Percentiles rank a stretch among this genome's conserved stretches.
phyloP scores from a whole-genome alignment of 2,888 invertebrate genomes.

The Caenorhabditis sp. region DNA sequence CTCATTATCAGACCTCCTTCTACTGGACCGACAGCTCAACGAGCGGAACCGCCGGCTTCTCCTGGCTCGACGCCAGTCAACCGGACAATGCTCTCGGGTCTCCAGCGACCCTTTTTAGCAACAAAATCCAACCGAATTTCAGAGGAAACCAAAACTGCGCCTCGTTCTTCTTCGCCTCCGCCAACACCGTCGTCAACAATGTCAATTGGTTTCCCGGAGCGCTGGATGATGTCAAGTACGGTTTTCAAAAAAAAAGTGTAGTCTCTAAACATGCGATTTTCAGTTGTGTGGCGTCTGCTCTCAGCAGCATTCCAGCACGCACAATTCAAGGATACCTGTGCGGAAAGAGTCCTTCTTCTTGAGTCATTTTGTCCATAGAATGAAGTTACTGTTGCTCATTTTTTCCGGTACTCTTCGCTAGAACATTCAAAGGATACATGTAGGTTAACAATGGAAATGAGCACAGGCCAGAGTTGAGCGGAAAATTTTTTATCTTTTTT shows the following conservation, averaged over 20 bases:
- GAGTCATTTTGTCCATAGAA: too few relatives aligned
- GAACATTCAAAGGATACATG: too few relatives aligned
- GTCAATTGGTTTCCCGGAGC: conserved; percentile 26
- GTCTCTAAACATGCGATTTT: neutral
- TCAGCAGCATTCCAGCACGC: conserved; percentile 7
- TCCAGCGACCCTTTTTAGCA: neutral
- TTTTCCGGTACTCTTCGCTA: too few relatives aligned
- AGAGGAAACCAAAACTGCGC: conserved; percentile 23
- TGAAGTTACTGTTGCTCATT: too few relatives aligned
- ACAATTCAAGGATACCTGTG: conserved; percentile 28
- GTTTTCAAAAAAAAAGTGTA: neutral
- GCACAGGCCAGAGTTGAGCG: too few relatives aligned
- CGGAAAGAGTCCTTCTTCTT: too few relatives aligned
- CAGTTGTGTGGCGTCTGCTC: conserved; percentile 15
- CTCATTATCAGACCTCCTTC: conserved; percentile 14
- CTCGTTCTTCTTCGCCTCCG: conserved; percentile 17
- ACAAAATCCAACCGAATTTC: neutral
- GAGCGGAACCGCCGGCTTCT: conserved; percentile 31
- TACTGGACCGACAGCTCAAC: conserved; percentile 18
- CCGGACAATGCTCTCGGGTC: conserved; percentile 28
- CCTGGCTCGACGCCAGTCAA: conserved; percentile 27
- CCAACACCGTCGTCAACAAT: neutral
- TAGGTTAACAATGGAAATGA: too few relatives aligned
- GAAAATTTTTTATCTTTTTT: too few relatives aligned
- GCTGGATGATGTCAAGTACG: conserved; percentile 22